Base-by-base conservation (phyloP, 1,140 invertebrate genomes). In the Atta cephalotes region DNA sequence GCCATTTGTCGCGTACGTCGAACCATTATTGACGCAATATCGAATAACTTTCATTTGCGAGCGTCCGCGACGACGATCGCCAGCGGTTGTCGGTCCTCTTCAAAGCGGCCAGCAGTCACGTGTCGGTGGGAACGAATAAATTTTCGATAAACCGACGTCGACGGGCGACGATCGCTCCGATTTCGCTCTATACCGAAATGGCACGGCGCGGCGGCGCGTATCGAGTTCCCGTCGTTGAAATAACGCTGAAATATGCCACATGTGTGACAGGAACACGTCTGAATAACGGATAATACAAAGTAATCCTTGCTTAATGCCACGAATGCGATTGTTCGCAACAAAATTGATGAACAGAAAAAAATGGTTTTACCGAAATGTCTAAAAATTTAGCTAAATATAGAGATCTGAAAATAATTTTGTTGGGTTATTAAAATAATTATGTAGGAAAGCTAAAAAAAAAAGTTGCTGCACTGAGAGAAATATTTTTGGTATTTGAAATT, bases 61-160 rank as follows among this genome's bases (percentile, higher is more conserved):
- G 63, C 74, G 77, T 49, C 49, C 74, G 74, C 85, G 85, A 90
- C 89, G 86, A 90, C 81, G 79, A 76, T 85, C 89, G 86, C 87
- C 21, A 68, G 35, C 81, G 87, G 77, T 77, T 86, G 86, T 88
- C 89, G 89, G 77, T 86, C 76, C 82, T 72, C 87, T 79, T 88
- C 89, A 91, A 91, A 91, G 89, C 87, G 86, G 56, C 35, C 79
- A 77, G 77, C 82, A 86, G 89, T 90, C 87, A 63, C 89, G 79
- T 86, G 89, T 91, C 89, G 86, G 86, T 88, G 77, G 70, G 63
- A 63, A 88, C 87, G 87, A 90, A 91, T 91, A 91, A 91, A 91
- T 91, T 91, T 90, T 90, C 90, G 90, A 91, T 88, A 91, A 90
- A 90, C 89, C 90, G 84, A 90, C 90, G 74, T 91, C 87, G 84